Percentiles rank a stretch among this genome's conserved stretches.
These are phyloP conservation scores for Rissa tridactyla DNA, from an alignment of 2,113 vertebrate species.

Conservation along the genomic window DNA sequence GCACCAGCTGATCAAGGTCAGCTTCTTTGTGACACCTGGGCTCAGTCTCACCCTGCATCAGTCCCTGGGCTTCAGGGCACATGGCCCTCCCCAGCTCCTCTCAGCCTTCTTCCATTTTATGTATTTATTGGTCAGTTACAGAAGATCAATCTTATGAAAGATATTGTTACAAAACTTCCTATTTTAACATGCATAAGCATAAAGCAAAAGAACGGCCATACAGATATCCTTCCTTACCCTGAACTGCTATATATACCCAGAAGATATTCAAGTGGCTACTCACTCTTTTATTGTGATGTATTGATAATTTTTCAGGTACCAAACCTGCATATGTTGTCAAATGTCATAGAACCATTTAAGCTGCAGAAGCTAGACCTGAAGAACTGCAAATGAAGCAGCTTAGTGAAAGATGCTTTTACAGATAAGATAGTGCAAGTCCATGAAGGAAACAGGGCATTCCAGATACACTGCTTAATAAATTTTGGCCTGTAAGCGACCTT, in stretches of 20 bases:
- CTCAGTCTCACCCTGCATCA: too few relatives aligned
- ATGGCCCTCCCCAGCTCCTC: fast-evolving
- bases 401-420: background rate
- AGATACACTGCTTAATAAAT: background rate
- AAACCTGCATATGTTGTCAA: background rate
- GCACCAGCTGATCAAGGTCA: background rate
- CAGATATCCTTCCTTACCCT: too few relatives aligned
- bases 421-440: background rate
- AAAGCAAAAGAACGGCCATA: background rate
- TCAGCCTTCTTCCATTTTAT: background rate
- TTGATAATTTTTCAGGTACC: background rate
- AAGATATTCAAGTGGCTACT: background rate
- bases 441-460: background rate
- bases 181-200: background rate
- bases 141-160: background rate
- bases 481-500: background rate
- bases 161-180: background rate
- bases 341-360: background rate
- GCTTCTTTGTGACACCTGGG: background rate
- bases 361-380: background rate
- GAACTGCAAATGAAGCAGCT: background rate
- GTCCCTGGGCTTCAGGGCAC: background rate
- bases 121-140: background rate
- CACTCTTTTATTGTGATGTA: background rate
- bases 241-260: background rate